These are phyloP conservation scores for Pseudoatta argentina DNA, from an alignment of 1,140 invertebrate species.

Conservation along the genomic window DNA sequence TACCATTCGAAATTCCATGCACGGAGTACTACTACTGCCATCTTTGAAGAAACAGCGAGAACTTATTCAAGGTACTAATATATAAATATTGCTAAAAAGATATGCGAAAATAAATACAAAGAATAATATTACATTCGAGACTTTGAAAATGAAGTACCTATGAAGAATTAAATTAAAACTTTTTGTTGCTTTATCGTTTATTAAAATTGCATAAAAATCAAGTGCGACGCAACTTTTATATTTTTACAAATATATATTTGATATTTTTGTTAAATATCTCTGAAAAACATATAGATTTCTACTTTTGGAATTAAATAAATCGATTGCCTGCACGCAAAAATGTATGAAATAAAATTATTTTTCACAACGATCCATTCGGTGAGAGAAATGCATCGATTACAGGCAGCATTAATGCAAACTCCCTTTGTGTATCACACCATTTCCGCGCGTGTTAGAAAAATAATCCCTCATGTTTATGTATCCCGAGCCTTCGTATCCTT, in stretches of 20 bases:
- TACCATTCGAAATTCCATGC: too few species aligned
- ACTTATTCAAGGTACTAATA: too few species aligned
- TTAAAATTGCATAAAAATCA: not conserved
- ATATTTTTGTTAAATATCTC: not conserved
- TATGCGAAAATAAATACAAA: not conserved
- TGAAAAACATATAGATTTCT: not conserved
- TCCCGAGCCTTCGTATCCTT: constrained; percentile 28
- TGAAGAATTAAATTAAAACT: not conserved
- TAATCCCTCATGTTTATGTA: constrained; percentile 60
- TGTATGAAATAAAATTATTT: not conserved
- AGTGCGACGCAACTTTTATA: not conserved
- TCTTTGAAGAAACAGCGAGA: too few species aligned
- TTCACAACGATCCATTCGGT: not conserved
- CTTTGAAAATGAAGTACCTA: not conserved
- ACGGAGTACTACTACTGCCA: too few species aligned
- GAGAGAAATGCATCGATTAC: constrained; percentile 25
- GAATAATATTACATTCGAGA: not conserved
- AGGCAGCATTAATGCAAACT: constrained; percentile 11
- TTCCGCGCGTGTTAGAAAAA: constrained; percentile 15
- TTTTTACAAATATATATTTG: too few species aligned
- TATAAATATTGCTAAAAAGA: not conserved
- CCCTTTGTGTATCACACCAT: constrained; percentile 34
- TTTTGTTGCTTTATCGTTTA: not conserved
- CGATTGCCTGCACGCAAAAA: not conserved
- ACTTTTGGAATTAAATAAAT: not conserved